Base-by-base conservation (phyloP, 2,888 invertebrate genomes). In the Gandaritis pyraliata region DNA sequence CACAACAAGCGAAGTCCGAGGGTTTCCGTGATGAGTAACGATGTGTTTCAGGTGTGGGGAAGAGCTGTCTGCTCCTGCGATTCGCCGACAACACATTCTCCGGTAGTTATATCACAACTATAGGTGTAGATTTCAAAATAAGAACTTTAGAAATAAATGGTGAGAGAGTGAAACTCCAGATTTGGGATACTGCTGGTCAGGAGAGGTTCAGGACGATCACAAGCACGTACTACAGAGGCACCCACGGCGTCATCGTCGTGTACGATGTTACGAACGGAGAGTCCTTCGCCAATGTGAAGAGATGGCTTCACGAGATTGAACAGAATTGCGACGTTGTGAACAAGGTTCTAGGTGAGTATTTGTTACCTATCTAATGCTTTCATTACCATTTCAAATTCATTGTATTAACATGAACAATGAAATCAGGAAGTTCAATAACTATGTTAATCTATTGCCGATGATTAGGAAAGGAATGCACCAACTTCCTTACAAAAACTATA, bases 41-140 rank as follows among this genome's bases (percentile, higher is more conserved):
- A 74, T 82, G 74, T 85, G 78, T 92, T 83, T 70, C 93, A 98
- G 99, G 99, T 90, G 99, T 99, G 75, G 99, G 99, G 64, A 99
- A 99, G 93, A 99, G 99, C 92, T 99, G 98, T 79, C 93, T 99
- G 69, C 94, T 99, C 71, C 93, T 99, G 77, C 94, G 99, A 75
- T 99, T 99, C 91, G 98, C 99, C 57, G 99, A 99, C 92, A 99
- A 99, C 91, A 98, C 98, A 69, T 99, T 99, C 92, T 97, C 98
- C 76, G 98, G 99, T 87, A 97, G 96, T 94, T 97, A 97, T 87
- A 99, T 99, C 84, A 99, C 99, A 63, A 99, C 99, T 50, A 99
- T 99, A 87, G 99, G 99, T 68, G 99, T 99, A 56, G 99, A 99
- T 94, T 99, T 99, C 92, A 99, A 99, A 94, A 99, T 99, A 86